Evolutionary conservation across 1,140 invertebrate genomes (phyloP), one percentile per base, ranked within the genome.

Genomic region (Trissolcus basalis): DNA sequence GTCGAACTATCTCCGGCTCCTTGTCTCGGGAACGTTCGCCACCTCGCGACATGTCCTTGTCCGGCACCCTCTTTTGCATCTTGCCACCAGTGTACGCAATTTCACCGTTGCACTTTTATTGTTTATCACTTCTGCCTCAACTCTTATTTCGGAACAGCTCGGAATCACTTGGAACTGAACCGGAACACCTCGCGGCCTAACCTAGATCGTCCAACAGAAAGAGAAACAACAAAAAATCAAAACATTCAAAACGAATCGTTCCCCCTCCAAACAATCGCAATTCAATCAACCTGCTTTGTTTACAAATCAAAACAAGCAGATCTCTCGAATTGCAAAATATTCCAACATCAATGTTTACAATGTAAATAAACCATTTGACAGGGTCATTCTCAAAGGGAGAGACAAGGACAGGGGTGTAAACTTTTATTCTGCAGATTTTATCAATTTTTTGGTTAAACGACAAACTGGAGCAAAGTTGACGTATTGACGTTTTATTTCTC

Each of bases 41-140:
- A 54, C 71, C 69, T 32, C 82, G 77, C 16, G 78, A 77, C 47
- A 81, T 76, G 56, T 87, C 84, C 80, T 86, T 86, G 36, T 88
- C 79, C 64, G 54, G 56, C 56, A 67, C 60, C 61, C 85, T 83
- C 56, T 88, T 88, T 80, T 87, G 84, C 86, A 88, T 88, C 47
- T 75, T 68, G 70, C 49, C 70, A 72, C 67, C 44, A 48, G 55
- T 83, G 80, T 48, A 74, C 45, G 55, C 51, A 2, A 84, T 81
- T 59, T 84, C 84, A 51, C 76, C 68, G 48, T 86, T 81, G 19
- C 84, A 82, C 65, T 87, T 84, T 77, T 86, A 83, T 85, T 48
- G 60, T 72, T 65, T 72, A 56, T 72, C 60, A 50, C n/a, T 53
- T 64, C 13, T 49, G 16, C 48, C 6, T 16, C 39, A 47, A 36